These are phyloP conservation scores for Dynastes tityus DNA, from an alignment of 2,888 invertebrate genomes.

Conservation along the genomic window DNA sequence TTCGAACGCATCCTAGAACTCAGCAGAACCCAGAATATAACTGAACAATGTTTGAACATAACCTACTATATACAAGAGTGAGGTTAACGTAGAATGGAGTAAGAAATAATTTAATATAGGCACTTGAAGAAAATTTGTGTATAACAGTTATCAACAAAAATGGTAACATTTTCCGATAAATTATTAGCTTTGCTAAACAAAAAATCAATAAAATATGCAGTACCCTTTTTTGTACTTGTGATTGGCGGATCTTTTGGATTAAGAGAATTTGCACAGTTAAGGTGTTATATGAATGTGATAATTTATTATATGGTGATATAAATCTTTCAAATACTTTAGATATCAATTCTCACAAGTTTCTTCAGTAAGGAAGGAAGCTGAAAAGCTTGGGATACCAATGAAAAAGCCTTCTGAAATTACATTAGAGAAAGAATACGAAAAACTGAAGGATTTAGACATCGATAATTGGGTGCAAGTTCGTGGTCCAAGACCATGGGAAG, in stretches of 20 bases:
- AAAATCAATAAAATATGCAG: slow-evolving; percentile 71
- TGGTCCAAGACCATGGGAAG: slow-evolving; percentile 91
- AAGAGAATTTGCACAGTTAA: slow-evolving; percentile 81
- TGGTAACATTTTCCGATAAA: slow-evolving; percentile 32
- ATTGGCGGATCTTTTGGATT: slow-evolving; percentile 86
- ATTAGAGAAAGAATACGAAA: slow-evolving; percentile 83
- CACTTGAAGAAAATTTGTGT: too few relatives aligned
- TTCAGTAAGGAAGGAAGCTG: slow-evolving; percentile 76
- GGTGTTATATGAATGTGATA: slow-evolving; percentile 70
- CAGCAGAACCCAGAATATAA: too few relatives aligned
- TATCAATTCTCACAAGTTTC: slow-evolving; percentile 74
- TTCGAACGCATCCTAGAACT: too few relatives aligned
- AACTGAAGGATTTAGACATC: slow-evolving; percentile 81
- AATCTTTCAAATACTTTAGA: slow-evolving; percentile 59
- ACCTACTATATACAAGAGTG: too few relatives aligned
- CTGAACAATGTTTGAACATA: too few relatives aligned
- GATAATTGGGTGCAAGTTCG: slow-evolving; percentile 90
- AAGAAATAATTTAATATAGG: too few relatives aligned
- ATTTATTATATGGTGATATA: background rate
- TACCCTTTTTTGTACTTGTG: slow-evolving; percentile 83
- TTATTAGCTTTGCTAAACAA: slow-evolving; percentile 37
- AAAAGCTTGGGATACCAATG: slow-evolving; percentile 79
- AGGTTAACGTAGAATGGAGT: too few relatives aligned
- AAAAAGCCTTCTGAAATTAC: slow-evolving; percentile 80
- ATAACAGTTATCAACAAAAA: background rate